Percentiles rank a stretch among this genome's conserved stretches.
These are phyloP conservation scores for Sandelia bainsii DNA, from an alignment of 2,797 vertebrate genomes.

Conservation along the genomic window DNA sequence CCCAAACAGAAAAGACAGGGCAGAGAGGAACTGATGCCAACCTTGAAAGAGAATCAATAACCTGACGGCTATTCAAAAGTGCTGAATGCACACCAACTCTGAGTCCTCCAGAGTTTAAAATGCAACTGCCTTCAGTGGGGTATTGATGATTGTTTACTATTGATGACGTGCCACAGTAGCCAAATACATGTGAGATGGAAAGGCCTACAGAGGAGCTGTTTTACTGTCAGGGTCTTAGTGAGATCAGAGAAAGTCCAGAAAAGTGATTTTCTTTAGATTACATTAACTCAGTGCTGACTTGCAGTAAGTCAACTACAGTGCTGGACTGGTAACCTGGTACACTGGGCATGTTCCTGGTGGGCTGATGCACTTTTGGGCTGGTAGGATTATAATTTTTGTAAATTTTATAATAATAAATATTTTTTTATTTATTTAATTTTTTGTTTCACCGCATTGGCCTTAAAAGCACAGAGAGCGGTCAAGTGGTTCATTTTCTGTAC, in stretches of 20 bases:
- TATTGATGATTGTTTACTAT: constrained; percentile 72
- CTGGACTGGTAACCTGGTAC: no score
- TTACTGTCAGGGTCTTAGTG: constrained; percentile 27
- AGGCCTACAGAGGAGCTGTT: no score
- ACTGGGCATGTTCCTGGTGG: no score
- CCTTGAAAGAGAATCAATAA: constrained; percentile 76
- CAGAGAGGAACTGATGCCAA: constrained; percentile 65
- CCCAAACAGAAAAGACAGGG: constrained; percentile 55
- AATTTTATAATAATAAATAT: no score
- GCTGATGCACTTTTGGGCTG: no score
- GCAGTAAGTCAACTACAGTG: constrained; percentile 23
- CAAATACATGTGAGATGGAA: constrained; percentile 57
- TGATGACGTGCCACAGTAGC: constrained; percentile 65
- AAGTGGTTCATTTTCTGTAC: no score
- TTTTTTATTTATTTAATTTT: no score
- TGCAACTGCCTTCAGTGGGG: constrained; percentile 58
- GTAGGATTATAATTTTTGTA: no score
- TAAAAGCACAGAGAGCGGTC: no score
- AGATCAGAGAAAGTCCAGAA: constrained; percentile 33
- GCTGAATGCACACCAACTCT: constrained; percentile 73
- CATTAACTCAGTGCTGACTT: constrained; percentile 38
- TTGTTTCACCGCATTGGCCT: no score
- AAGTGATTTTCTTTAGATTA: constrained; percentile 47
- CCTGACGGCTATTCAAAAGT: constrained; percentile 75
- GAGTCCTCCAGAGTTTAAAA: constrained; percentile 68